Evolutionary conservation across 2,113 vertebrate genomes (phyloP).

Genomic region (Micronycteris hirsuta): DNA sequence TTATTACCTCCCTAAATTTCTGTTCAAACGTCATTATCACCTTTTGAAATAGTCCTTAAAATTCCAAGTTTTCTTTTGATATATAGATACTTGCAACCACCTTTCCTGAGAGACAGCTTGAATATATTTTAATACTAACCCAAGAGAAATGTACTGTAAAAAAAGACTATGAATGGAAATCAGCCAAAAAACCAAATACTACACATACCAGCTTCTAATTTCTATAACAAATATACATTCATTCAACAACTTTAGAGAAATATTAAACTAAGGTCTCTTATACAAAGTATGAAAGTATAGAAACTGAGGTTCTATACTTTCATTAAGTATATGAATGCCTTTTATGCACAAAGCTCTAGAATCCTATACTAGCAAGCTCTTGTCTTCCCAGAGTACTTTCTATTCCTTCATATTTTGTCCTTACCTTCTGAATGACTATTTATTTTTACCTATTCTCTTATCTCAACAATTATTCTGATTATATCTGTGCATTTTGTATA

Average conservation of each 20-base stretch:
- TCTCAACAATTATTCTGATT: conserved; percentile 1
- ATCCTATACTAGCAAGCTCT: background rate
- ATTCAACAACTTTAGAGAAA: conserved; percentile 15
- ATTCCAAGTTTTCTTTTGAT: conserved; percentile 5
- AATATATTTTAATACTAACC: conserved; percentile 12
- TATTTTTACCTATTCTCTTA: background rate
- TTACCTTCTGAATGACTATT: background rate
- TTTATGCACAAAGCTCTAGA: background rate
- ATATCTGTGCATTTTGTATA: background rate
- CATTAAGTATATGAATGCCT: background rate
- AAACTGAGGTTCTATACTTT: background rate
- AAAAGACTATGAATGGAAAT: background rate
- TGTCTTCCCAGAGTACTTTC: background rate
- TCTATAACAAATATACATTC: conserved; percentile 6
- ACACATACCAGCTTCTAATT: background rate
- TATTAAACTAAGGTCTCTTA: conserved; percentile 11
- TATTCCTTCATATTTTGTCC: background rate
- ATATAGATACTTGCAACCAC: background rate
- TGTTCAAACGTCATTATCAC: conserved; percentile 7
- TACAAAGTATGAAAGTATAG: no score
- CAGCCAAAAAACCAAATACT: background rate
- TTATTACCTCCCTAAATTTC: background rate
- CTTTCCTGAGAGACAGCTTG: conserved; percentile 10
- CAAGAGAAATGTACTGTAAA: background rate
- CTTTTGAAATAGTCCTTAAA: conserved; percentile 29